Base-by-base conservation (phyloP, 2,888 invertebrate species). In the Nomada fabriciana region DNA sequence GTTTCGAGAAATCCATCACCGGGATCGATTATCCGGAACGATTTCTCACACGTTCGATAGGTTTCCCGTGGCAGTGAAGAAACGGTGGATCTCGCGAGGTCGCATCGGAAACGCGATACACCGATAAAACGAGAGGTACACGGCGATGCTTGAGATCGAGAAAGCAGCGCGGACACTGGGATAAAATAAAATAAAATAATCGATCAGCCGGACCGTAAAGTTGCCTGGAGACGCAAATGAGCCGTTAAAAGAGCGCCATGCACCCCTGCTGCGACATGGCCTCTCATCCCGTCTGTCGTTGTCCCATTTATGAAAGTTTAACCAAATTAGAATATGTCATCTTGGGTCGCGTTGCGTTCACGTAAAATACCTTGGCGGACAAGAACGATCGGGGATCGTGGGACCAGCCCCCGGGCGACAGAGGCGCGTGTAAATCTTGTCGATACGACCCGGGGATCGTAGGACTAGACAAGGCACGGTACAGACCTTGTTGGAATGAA, bases 151-250 rank as follows among this genome's bases (percentile, higher is more conserved):
- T 57, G 80, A 65, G 80, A 70, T 73, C 68, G 81, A 76, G 80
- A 79, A 74, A 71, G 72, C 67, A 70, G 83, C 73, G 70, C 10
- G 60, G 68, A 74, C 52, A 71, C 79, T 67, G 83, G 83, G 86
- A 88, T 88, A 89, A 90, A 90, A 85, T 90, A 86, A 90, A 91
- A 91, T 91, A 88, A 91, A 91, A 91, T 91, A 89, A 91, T 91
- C 89, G 91, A 91, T 91, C 91, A 91, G 90, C 50, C 83, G 84
- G 83, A 84, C 88, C 91, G 87, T 91, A 92, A 92, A 92, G 82
- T 89, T 87, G 55, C 80, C 55, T 73, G 74, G 76, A 69, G 91
- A 91, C 91, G 88, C 91, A 91, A 91, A 91, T 91, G 91, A 91
- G 90, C 91, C 91, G 91, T 91, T 91, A 91, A 91, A 90, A 90